Base-by-base conservation (phyloP, 2,888 invertebrate genomes). In the Parascotia fuliginaria region DNA sequence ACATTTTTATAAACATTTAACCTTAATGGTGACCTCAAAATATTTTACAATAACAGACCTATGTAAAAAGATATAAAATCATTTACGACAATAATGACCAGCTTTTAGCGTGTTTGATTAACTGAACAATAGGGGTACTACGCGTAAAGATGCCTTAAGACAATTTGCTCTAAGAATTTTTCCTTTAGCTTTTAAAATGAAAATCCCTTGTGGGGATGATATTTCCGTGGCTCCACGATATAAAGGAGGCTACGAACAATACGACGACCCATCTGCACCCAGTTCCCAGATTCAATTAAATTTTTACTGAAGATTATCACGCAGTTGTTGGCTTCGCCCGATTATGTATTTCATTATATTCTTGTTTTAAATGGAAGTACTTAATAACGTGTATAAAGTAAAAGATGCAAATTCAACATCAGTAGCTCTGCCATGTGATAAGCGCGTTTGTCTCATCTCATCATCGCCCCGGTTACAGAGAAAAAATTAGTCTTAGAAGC, bases 241-340 rank as follows among this genome's bases (percentile, higher is more conserved):
- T 62, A 67, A 47, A 56, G 65, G 65, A 62, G 57, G 59, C 50
- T 49, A 40, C 31, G 45, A 69, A 83, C 83, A 88, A 86, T 75
- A 70, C 65, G 62, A 65, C 60, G 81, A 74, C 85, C 85, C 89
- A 89, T 86, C 89, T 89, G 89, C 81, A 75, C 75, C 66, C 75
- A 71, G 77, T 82, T 81, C 79, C 75, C 75, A 83, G 85, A 89
- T 92, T 91, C 91, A 89, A 92, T 92, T 92, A 90, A 89, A 85
- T 92, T 92, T 92, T 91, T 91, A 92, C 87, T 87, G 87, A 78
- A 88, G 89, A 92, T 89, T 91, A 92, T 92, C 92, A 92, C 91
- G 91, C 88, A 86, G 85, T 80, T 80, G 76, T 78, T 77, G 78
- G 76, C 62, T 49, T 43, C 44, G 38, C 56, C 62, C 55, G 66